Conservation (phyloP, 2,797 vertebrate species). For the Phyllotis vaccarum region DNA sequence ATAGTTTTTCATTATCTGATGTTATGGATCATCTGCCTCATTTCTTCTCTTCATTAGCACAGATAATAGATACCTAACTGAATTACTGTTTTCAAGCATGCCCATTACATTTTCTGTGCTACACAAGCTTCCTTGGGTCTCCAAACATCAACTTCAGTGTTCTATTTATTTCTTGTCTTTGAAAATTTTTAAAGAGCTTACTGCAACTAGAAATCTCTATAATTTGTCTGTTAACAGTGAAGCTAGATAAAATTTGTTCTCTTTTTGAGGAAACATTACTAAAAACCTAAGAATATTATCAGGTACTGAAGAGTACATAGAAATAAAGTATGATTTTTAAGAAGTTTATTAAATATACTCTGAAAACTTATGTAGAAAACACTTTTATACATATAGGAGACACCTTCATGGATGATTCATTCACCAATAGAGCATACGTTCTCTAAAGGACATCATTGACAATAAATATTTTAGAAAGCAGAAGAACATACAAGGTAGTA, state of each 20-base stretch:
- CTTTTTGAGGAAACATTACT: background rate
- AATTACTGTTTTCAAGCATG: constrained; percentile 63
- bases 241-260: background rate
- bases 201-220: background rate
- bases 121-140: constrained; percentile 27
- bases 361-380: background rate
- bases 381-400: background rate
- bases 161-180: constrained; percentile 5
- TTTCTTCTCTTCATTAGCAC: constrained; percentile 79
- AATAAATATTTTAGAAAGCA: background rate
- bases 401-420: no score
- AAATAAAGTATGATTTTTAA: background rate
- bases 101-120: constrained; percentile 27
- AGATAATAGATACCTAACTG: constrained; percentile 76
- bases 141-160: constrained; percentile 42
- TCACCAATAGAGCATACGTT: background rate
- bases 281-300: background rate
- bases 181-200: background rate
- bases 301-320: background rate
- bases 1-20: constrained; percentile 77
- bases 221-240: constrained; percentile 1
- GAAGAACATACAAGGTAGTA: background rate
- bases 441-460: background rate
- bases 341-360: background rate
- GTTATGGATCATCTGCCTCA: constrained; percentile 75